phyloP scores from a whole-genome alignment of 2,797 vertebrate genomes.

The Falco peregrinus region DNA sequence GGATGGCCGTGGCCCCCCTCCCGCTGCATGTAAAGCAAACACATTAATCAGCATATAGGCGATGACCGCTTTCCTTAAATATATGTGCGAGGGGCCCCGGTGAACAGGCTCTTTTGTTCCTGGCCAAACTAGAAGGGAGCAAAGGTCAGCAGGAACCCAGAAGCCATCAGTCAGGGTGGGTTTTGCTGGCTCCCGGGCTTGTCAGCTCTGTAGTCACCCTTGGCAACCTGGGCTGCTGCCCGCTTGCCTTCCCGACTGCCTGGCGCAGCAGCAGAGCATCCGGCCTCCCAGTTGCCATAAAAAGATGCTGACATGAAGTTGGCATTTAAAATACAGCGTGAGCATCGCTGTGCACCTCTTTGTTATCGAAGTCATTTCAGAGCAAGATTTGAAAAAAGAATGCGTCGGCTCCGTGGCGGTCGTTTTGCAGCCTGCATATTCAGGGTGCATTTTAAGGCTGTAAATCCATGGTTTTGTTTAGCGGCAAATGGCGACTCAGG shows the following conservation, averaged over 20 bases:
- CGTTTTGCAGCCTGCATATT: neutral
- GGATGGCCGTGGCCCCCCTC: neutral
- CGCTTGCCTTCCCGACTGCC: slow-evolving; percentile 65
- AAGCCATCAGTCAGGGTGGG: slow-evolving; percentile 86
- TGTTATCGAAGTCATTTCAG: slow-evolving; percentile 20
- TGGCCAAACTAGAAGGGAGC: slow-evolving; percentile 78
- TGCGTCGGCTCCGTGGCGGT: neutral
- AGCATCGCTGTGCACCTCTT: neutral
- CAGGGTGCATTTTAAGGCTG: slow-evolving; percentile 28
- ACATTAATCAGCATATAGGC: slow-evolving; percentile 69
- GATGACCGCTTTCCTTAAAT: slow-evolving; percentile 72
- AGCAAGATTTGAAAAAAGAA: slow-evolving; percentile 15
- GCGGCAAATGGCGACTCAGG: neutral
- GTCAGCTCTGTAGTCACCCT: slow-evolving; percentile 83
- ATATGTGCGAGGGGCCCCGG: slow-evolving; percentile 67
- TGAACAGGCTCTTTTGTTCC: slow-evolving; percentile 80
- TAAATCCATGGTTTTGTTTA: slow-evolving; percentile 3
- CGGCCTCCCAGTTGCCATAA: slow-evolving; percentile 30
- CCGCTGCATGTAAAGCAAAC: slow-evolving; percentile 27
- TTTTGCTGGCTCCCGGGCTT: slow-evolving; percentile 82
- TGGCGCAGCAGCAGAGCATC: slow-evolving; percentile 58
- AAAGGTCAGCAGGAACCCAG: slow-evolving; percentile 84
- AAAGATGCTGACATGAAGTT: slow-evolving; percentile 71
- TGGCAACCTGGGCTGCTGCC: slow-evolving; percentile 76
- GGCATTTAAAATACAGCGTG: slow-evolving; percentile 46